Conservation (phyloP, 2,888 invertebrate species). For the Nemapogon koenigi region DNA sequence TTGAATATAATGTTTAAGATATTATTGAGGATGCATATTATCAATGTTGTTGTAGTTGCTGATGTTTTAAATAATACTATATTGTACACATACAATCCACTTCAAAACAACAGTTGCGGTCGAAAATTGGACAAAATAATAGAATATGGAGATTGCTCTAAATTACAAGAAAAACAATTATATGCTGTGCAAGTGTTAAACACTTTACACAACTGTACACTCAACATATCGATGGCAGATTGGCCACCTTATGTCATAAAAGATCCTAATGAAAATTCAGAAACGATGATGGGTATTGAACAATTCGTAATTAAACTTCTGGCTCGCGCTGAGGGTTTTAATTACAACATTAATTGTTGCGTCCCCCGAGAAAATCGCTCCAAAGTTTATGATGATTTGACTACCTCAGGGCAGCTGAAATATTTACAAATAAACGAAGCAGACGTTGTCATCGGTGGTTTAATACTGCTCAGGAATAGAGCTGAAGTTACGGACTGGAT, state of each 20-base stretch:
- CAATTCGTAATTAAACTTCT: conserved; percentile 31
- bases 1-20: conserved; percentile 21
- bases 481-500: conserved; percentile 31
- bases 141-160: conserved; percentile 24
- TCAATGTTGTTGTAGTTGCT: conserved; percentile 25
- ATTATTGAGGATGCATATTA: conserved; percentile 24
- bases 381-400: conserved; percentile 28
- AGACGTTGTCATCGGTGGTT: conserved; percentile 30
- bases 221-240: conserved; percentile 19
- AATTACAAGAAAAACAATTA: conserved; percentile 15
- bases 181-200: conserved; percentile 18
- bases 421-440: conserved; percentile 25
- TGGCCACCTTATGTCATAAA: conserved; percentile 1
- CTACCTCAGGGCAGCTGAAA: conserved; percentile 28
- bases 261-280: background rate
- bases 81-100: conserved; percentile 28
- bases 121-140: conserved; percentile 21
- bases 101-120: conserved; percentile 24
- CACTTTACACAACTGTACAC: conserved; percentile 20
- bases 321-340: conserved; percentile 23
- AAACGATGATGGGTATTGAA: conserved; percentile 25
- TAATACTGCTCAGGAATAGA: conserved; percentile 29
- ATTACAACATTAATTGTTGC: conserved; percentile 21
- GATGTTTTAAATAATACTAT: conserved; percentile 14
- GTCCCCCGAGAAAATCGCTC: conserved; percentile 21